Evolutionary conservation across 1,140 invertebrate species (phyloP).

Genomic region (Ceratosolen fusciceps): DNA sequence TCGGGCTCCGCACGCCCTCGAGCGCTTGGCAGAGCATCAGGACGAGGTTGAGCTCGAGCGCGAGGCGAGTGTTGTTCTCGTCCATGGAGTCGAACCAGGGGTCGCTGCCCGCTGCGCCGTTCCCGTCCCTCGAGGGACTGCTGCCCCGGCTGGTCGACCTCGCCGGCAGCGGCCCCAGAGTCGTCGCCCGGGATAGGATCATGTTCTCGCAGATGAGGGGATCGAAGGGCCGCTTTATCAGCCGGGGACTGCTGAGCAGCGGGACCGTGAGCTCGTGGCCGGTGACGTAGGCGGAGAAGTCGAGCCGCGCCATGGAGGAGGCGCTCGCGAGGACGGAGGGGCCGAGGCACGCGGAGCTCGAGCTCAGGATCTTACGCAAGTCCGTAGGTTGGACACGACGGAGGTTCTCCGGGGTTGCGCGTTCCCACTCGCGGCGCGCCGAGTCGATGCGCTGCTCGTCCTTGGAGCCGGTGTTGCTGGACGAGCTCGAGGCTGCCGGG

Average conservation of each 20-base stretch:
- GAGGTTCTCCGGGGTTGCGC: slow-evolving; percentile 63
- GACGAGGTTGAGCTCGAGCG: slow-evolving; percentile 67
- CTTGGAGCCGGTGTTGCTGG: slow-evolving; percentile 3
- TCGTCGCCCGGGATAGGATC: slow-evolving; percentile 65
- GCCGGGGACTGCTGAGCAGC: slow-evolving; percentile 63
- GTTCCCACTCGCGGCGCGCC: slow-evolving; percentile 67
- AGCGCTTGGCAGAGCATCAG: slow-evolving; percentile 66
- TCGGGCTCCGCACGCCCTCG: slow-evolving; percentile 66
- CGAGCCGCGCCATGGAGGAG: slow-evolving; percentile 38
- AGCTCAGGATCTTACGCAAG: slow-evolving; percentile 61
- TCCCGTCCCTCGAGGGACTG: slow-evolving; percentile 48
- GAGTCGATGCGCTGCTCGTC: slow-evolving; percentile 63
- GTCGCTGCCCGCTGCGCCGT: slow-evolving; percentile 53
- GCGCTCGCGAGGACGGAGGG: slow-evolving; percentile 27
- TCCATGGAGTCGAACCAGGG: slow-evolving; percentile 71
- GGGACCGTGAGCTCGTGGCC: slow-evolving; percentile 64
- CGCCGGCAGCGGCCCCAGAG: slow-evolving; percentile 58
- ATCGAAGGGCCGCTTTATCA: slow-evolving; percentile 67
- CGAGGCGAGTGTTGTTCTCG: slow-evolving; percentile 66
- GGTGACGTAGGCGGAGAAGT: slow-evolving; percentile 62
- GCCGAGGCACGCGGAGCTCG: slow-evolving; percentile 42
- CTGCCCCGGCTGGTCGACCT: slow-evolving; percentile 52
- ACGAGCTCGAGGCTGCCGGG: background rate
- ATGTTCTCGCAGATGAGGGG: slow-evolving; percentile 70
- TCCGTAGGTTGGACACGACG: slow-evolving; percentile 64